Conservation (phyloP, 2,888 invertebrate species). For the Marronus borbonicus region DNA sequence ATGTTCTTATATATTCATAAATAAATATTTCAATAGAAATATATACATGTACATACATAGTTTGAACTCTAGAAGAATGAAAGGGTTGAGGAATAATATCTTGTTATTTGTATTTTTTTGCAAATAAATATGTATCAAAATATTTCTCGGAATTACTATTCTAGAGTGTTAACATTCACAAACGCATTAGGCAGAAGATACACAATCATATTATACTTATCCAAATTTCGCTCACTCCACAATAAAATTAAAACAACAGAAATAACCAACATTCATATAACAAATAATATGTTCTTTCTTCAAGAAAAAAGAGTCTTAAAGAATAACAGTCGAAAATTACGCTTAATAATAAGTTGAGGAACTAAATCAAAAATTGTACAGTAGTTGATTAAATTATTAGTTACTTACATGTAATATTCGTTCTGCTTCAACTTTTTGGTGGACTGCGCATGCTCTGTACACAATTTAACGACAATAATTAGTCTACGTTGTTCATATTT, state of each 20-base stretch:
- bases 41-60: background rate
- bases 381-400: too few relatives aligned
- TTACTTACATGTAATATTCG: too few relatives aligned
- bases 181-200: constrained; percentile 31
- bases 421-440: too few relatives aligned
- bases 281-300: constrained; percentile 56
- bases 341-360: constrained; percentile 55
- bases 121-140: background rate
- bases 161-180: constrained; percentile 24
- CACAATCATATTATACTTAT: constrained; percentile 37
- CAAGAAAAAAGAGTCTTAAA: constrained; percentile 50
- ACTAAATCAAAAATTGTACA: constrained; percentile 24
- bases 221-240: background rate
- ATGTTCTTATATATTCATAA: constrained; percentile 10
- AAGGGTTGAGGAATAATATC: too few relatives aligned
- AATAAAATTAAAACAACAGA: constrained; percentile 49
- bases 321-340: constrained; percentile 56
- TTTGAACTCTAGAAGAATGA: constrained; percentile 2
- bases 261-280: constrained; percentile 50
- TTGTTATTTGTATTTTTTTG: too few relatives aligned
- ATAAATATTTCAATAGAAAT: constrained; percentile 40
- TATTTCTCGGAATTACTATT: background rate
- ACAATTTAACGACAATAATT: too few relatives aligned
- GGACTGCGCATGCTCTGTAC: too few relatives aligned
- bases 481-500: too few relatives aligned